Evolutionary conservation across 2,113 vertebrate genomes (phyloP).

Genomic region (Vulpes lagopus): DNA sequence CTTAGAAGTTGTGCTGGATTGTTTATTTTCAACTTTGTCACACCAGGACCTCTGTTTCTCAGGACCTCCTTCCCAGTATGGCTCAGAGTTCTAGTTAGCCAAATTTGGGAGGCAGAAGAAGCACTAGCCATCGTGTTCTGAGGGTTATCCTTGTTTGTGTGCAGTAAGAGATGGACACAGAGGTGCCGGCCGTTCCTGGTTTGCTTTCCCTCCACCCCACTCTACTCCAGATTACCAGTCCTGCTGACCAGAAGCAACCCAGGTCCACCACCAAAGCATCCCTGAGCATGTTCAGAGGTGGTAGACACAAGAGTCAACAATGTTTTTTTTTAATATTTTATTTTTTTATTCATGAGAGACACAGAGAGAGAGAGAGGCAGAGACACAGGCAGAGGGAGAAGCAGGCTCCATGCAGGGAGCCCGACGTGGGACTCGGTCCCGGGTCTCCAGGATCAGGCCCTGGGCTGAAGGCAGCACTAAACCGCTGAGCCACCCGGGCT

Average conservation of each 20-base stretch:
- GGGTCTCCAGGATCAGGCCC: no score
- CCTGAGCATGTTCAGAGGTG: neutral
- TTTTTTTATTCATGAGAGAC: no score
- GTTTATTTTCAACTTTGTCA: neutral
- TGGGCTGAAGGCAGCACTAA: no score
- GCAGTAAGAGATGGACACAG: neutral
- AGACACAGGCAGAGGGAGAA: no score
- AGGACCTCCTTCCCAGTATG: neutral
- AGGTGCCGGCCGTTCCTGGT: neutral
- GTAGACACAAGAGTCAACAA: neutral
- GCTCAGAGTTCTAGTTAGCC: neutral
- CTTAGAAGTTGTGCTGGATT: neutral
- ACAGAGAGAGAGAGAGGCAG: no score
- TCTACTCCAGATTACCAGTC: neutral
- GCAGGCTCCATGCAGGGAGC: no score
- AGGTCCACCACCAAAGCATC: neutral
- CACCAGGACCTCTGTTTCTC: neutral
- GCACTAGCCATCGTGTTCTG: neutral
- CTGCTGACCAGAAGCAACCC: neutral
- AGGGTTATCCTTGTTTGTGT: neutral
- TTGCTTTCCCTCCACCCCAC: neutral
- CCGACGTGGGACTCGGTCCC: no score
- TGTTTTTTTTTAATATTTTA: no score
- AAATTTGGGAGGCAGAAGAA: neutral
- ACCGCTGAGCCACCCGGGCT: no score